Evolutionary conservation across 2,113 vertebrate species (phyloP).

Genomic region (Eidolon helvum): DNA sequence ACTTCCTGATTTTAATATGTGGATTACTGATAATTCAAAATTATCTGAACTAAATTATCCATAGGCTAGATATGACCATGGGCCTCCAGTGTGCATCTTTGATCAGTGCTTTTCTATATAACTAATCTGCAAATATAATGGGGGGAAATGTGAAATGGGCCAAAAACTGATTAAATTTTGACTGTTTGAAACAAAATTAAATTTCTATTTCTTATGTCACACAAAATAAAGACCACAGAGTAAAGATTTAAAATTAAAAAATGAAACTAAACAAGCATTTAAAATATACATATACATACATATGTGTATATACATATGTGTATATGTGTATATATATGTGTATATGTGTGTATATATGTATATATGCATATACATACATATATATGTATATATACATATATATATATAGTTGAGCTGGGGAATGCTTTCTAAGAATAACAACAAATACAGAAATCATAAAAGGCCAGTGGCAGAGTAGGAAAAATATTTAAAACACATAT

Average conservation of each 20-base stretch:
- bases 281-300: not conserved
- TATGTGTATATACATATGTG: too few relatives aligned
- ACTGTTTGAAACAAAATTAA: not conserved
- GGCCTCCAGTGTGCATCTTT: not conserved
- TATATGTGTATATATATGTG: too few relatives aligned
- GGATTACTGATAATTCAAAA: not conserved
- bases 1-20: not conserved
- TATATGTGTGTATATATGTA: not conserved
- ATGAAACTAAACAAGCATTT: not conserved
- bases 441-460: not conserved
- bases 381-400: not conserved
- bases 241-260: slow-evolving; percentile 26
- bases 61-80: not conserved
- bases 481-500: slow-evolving; percentile 32
- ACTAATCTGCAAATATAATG: not conserved
- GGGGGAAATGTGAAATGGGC: not conserved
- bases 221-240: not conserved
- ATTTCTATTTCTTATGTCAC: not conserved
- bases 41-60: not conserved
- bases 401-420: not conserved
- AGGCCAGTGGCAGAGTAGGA: not conserved
- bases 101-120: not conserved
- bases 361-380: not conserved
- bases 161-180: not conserved
- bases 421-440: not conserved